Percentiles rank a stretch among this genome's conserved stretches.
phyloP scores from a whole-genome alignment of 35 echinoderm and acorn worm genomes.

The Ophiothrix spiculata region DNA sequence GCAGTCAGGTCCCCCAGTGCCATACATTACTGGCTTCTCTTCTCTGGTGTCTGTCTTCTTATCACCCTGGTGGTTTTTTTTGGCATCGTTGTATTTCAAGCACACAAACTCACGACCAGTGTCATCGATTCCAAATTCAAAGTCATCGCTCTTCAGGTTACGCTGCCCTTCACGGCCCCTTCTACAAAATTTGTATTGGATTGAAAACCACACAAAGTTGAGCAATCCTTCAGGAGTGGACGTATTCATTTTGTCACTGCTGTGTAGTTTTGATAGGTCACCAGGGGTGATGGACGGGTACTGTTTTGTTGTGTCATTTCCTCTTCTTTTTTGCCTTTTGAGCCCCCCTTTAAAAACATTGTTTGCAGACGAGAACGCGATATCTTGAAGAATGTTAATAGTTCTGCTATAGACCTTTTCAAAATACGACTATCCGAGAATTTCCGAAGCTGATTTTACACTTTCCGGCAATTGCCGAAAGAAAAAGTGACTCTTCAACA shows the following conservation, averaged over 20 bases:
- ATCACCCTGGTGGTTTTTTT: slow-evolving; percentile 6
- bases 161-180: background rate
- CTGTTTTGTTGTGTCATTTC: background rate
- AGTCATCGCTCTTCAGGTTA: background rate
- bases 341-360: background rate
- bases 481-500: too few species aligned
- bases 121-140: background rate
- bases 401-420: too few species aligned
- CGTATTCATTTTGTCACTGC: background rate
- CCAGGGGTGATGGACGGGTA: background rate
- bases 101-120: background rate
- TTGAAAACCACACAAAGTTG: background rate
- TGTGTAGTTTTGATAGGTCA: background rate
- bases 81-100: background rate
- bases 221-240: background rate
- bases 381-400: background rate
- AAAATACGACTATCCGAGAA: too few species aligned
- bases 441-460: too few species aligned
- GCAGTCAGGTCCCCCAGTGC: background rate
- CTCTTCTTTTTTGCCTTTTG: background rate
- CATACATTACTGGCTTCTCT: background rate
- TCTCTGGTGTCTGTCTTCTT: background rate
- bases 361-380: background rate
- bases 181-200: background rate
- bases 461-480: too few species aligned